Base-by-base conservation (phyloP, 2,797 vertebrate genomes). In the Neomorphus geoffroyi region DNA sequence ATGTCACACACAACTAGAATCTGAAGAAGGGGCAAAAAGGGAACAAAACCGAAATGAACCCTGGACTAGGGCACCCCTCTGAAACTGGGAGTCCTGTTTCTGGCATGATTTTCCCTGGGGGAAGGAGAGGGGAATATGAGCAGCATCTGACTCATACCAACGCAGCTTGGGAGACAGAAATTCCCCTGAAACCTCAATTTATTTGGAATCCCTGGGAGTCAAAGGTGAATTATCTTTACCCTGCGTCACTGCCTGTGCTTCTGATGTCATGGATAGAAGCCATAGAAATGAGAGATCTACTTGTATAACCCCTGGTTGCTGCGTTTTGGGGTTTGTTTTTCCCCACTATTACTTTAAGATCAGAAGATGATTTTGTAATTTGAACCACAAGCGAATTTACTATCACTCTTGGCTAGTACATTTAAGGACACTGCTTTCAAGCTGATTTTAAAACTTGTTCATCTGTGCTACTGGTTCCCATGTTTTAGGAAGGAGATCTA, bases 391-490 rank as follows among this genome's bases (percentile, higher is more conserved):
- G 30, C 15, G 77, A 56, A 86, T 73, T 58, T 67, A 32, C 54
- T 72, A 6, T 94, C 56, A 8, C 43, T 86, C 66, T 70, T 88
- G 74, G 56, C 73, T 72, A 17, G 27, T 72, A 28, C 10, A 11
- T 62, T 75, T 64, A 73, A 70, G 30, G 27, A 18, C 43, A 70
- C 88, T 3, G 3, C 26, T 90, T 92, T 92, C 45, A 77, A 46
- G 11, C 6, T 70, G 35, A 21, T 92, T 84, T 91, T 70, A 61
- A 88, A 86, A 74, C 45, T 57, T 50, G 28, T 54, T 96, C 32
- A 18, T 88, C 28, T 46, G 23, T 67, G 50, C 53, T 32, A 0
- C 50, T 93, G 70, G 64, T 56, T 64, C 32, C 22, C 41, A 1
- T n/a, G 14, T 46, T 86, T 70, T 37, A 62, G 85, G 51, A 82